phyloP scores from a whole-genome alignment of 1,140 invertebrate genomes.

The Anastatus disparis region DNA sequence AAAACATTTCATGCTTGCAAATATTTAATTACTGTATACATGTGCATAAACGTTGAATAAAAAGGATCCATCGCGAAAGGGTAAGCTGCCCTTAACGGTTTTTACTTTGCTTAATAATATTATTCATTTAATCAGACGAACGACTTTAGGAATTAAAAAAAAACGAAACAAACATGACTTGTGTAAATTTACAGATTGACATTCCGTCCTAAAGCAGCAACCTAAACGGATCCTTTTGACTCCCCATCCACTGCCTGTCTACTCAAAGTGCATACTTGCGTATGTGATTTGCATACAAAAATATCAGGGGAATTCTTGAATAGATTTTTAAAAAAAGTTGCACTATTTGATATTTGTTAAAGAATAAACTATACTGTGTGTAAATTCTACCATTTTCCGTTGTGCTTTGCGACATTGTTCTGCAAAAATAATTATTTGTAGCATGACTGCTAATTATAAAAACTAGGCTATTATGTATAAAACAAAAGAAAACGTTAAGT shows the following conservation, averaged over 20 bases:
- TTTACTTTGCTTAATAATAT: neutral
- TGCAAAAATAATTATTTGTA: neutral
- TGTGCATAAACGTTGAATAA: too few relatives aligned
- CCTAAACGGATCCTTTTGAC: neutral
- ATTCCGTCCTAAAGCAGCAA: conserved; percentile 22
- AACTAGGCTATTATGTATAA: conserved; percentile 6
- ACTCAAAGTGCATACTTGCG: too few relatives aligned
- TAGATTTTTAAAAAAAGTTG: neutral
- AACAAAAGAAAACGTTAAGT: neutral
- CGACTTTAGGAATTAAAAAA: neutral
- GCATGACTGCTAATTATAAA: neutral
- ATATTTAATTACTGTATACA: too few relatives aligned
- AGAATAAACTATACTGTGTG: too few relatives aligned
- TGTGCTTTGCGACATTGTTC: neutral
- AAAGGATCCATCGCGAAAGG: neutral
- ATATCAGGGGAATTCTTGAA: neutral
- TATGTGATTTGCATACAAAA: neutral
- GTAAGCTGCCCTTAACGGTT: neutral
- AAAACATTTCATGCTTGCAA: too few relatives aligned
- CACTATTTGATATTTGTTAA: neutral
- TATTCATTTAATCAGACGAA: neutral
- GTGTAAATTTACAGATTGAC: conserved; percentile 3
- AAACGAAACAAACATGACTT: neutral
- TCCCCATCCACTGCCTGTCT: neutral
- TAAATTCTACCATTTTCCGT: neutral